Base-by-base conservation (phyloP, 2,888 invertebrate genomes). In the Bugula neritina region DNA sequence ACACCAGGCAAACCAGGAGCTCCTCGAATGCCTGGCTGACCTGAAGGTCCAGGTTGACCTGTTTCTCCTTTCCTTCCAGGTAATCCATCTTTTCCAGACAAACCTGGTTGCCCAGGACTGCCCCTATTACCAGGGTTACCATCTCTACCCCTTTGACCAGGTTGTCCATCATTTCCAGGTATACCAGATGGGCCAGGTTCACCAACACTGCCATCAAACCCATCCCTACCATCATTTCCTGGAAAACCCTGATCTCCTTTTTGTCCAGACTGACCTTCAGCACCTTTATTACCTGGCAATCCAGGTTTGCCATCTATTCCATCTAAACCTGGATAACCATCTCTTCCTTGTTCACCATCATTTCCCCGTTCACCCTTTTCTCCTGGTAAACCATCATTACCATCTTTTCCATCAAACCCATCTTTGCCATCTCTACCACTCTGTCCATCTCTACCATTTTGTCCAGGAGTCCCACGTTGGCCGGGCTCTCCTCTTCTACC, bases 401-500 rank as follows among this genome's bases (percentile, higher is more conserved):
- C 73, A 23, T 23, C 23, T 10, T 21, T 2, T 27, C 74, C 73
- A 3, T 71, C 35, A 5, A 69, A 55, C 34, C 73, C 73, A 43
- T 25, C 23, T 54, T 23, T 17, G 3, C 63, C 63, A 63, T 63
- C 31, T 34, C 27, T 21, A n/a, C 63, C 63, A 63, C 27, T 34
- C 31, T 29, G 31, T 25, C 63, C 63, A 31, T 27, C 31, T 63
- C n/a, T 2, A 5, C 63, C 63, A 63, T 63, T 31, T 29, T 27
- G 5, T 13, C 63, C 63, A 29, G 29, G 63, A 13, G n/a, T 2
- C 5, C 63, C 63, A 25, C 31, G 63, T n/a, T 35, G 31, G 29
- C 73, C 73, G 35, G 72, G 25, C 1, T 5, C 35, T 13, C 79
- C 79, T 55, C 75, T 74, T 35, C 74, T 72, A 13, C 75, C 75